These are phyloP conservation scores for Mormyrops attenuatus DNA, from an alignment of 2,797 vertebrate species.

Conservation along the genomic window DNA sequence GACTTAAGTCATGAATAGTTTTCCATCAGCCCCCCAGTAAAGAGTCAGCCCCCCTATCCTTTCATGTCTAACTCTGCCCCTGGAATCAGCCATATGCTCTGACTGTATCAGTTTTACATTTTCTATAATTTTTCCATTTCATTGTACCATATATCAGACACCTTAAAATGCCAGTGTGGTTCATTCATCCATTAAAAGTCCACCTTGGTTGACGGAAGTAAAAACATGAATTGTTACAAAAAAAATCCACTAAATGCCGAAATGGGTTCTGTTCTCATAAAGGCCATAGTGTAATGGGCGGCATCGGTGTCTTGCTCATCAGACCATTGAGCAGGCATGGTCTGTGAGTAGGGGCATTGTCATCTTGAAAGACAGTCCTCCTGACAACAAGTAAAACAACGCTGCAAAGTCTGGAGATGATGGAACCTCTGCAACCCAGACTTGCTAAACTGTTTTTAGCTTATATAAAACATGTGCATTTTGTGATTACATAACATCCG, in stretches of 20 bases:
- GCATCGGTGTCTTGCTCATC: not conserved
- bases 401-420: not conserved
- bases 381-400: not conserved
- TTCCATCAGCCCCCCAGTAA: not conserved
- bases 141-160: not conserved
- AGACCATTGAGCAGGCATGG: not conserved
- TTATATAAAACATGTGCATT: not conserved
- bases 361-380: not conserved
- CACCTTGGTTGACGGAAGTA: not conserved
- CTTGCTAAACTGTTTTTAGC: not conserved
- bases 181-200: not conserved
- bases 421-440: not conserved
- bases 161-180: not conserved
- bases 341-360: not conserved
- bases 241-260: not conserved
- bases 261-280: slow-evolving; percentile 3
- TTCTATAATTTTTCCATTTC: not conserved
- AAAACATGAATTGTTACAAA: not conserved
- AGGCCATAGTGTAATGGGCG: not conserved
- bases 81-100: not conserved
- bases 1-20: too few relatives aligned
- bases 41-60: not conserved
- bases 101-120: not conserved
- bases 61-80: not conserved
- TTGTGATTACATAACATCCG: not conserved